Evolutionary conservation across 2,797 vertebrate genomes (phyloP).

Genomic region (Apodemus agrarius): DNA sequence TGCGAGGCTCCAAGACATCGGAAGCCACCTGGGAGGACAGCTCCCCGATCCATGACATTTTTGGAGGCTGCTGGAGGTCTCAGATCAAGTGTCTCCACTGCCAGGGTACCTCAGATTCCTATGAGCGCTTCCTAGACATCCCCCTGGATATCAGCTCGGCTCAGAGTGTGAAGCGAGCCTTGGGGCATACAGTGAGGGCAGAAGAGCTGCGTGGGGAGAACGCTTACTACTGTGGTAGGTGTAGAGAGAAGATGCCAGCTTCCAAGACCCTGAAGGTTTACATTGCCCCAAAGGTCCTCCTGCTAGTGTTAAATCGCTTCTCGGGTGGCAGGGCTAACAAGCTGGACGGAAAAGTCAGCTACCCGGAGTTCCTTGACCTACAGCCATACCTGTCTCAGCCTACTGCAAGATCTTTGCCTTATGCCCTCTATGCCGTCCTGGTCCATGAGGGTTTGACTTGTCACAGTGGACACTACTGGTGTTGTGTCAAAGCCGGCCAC

Average conservation of each 20-base stretch:
- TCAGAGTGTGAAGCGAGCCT: constrained; percentile 90
- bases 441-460: background rate
- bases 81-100: constrained; percentile 95
- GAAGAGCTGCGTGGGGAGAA: constrained; percentile 95
- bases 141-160: constrained; percentile 92
- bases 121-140: constrained; percentile 94
- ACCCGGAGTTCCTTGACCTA: background rate
- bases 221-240: constrained; percentile 93
- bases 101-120: constrained; percentile 93
- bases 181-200: constrained; percentile 93
- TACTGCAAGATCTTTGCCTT: accelerated
- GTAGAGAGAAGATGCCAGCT: background rate
- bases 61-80: constrained; percentile 53
- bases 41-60: background rate
- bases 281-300: background rate
- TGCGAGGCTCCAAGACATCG: accelerated
- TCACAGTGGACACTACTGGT: background rate
- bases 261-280: background rate
- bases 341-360: background rate
- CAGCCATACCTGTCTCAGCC: background rate
- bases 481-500: background rate
- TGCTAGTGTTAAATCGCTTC: background rate
- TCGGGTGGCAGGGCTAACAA: background rate
- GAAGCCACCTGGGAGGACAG: accelerated
- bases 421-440: background rate